Base-by-base conservation (phyloP, 2,113 vertebrate species). In the Polypterus bichir region DNA sequence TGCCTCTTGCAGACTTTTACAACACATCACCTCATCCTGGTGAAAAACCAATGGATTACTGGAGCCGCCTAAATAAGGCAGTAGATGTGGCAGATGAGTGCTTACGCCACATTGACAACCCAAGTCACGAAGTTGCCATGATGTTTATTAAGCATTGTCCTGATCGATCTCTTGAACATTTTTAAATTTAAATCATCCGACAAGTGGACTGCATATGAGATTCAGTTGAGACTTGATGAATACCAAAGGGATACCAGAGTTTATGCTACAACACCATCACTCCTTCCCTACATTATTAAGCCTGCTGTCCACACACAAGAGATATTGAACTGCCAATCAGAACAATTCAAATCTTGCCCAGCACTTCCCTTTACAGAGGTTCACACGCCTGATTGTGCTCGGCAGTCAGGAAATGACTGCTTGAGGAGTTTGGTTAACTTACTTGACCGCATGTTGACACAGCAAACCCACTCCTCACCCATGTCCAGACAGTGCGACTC, bases 111-210 rank as follows among this genome's bases (percentile, higher is more conserved):
- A 9, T n/a, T 5, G 54, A 11, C 54, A 11, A 3, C 8, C 54
- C 54, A 55, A 5, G 54, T 55, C 54, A 55, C n/a, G 54, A 55
- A 55, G 27, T 55, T n/a, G 27, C 54, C 6, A 51, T 55, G 54
- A 55, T 55, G 54, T 55, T 55, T 55, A 11, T 55, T 5, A 3
- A 55, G 27, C 54, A 55, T 56, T 56, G 54, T 27, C 54, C 3
- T 6, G 54, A 56, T 27, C 10, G 54, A 56, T 6, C 44, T 56
- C 54, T 11, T 56, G 54, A 3, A 56, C 5, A 9, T 11, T 56
- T 56, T 5, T 11, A 27, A 56, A 11, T 9, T 56, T 11, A 56
- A 10, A 9, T 27, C 44, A 27, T 3, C 6, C 10, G 44, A 56
- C 9, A 56, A 52, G 10, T 52, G 51, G 51, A 8, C 51, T 8